Percentiles rank a stretch among this genome's conserved stretches.
Evolutionary conservation across 2,113 vertebrate species (phyloP).

Genomic region (Genyomyrus donnyi): DNA sequence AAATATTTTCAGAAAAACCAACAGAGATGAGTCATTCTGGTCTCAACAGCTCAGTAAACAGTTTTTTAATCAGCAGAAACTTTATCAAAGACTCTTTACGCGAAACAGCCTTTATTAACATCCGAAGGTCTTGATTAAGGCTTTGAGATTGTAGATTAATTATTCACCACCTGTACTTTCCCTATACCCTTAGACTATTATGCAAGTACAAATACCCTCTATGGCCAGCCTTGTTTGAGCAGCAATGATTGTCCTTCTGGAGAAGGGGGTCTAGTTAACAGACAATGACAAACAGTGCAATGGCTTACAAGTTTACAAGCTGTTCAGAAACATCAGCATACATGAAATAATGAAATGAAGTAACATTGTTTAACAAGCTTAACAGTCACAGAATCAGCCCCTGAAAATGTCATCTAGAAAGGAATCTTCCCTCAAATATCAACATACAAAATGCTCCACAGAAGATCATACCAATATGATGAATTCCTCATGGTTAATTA

Average conservation of each 20-base stretch:
- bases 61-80: background rate
- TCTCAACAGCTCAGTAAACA: background rate
- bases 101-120: background rate
- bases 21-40: background rate
- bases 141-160: background rate
- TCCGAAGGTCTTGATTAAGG: background rate
- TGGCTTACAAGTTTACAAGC: background rate
- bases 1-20: background rate
- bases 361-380: background rate
- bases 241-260: background rate
- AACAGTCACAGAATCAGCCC: background rate
- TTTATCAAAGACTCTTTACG: background rate
- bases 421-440: background rate
- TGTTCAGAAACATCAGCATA: background rate
- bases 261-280: background rate
- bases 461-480: background rate
- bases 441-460: background rate
- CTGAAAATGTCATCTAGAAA: background rate
- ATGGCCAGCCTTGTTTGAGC: background rate
- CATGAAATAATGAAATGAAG: background rate
- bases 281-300: background rate
- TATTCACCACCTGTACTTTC: background rate
- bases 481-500: background rate
- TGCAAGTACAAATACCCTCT: background rate
- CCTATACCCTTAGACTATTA: background rate